Percentiles rank a stretch among this genome's conserved stretches.
phyloP scores from a whole-genome alignment of 2,888 invertebrate genomes.

The Parapristionchus giblindavisi region DNA sequence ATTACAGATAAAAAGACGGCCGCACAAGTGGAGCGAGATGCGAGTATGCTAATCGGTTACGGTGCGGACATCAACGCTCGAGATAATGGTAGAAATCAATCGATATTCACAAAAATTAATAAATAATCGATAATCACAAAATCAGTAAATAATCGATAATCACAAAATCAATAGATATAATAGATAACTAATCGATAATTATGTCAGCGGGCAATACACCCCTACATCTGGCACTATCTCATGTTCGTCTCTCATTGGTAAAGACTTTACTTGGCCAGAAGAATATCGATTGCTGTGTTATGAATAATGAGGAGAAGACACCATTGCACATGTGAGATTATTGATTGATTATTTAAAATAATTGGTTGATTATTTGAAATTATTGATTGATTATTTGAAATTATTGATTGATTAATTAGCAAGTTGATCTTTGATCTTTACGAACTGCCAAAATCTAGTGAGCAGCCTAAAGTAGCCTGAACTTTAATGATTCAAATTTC shows the following conservation, averaged over 20 bases:
- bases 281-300: not conserved
- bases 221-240: not conserved
- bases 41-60: not conserved
- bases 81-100: not conserved
- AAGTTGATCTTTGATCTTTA: too few relatives aligned
- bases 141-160: not conserved
- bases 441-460: too few relatives aligned
- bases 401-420: not conserved
- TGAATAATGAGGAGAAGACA: conserved; percentile 1
- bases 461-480: too few relatives aligned
- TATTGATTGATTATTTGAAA: not conserved
- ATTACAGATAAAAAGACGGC: not conserved
- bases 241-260: not conserved
- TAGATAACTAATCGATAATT: not conserved
- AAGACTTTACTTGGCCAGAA: not conserved
- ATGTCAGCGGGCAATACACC: not conserved
- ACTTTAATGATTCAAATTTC: too few relatives aligned
- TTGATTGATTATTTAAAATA: not conserved
- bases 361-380: not conserved
- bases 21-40: not conserved
- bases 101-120: too few relatives aligned
- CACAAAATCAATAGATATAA: not conserved
- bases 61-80: conserved; percentile 1
- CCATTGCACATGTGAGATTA: conserved; percentile 13
- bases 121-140: too few relatives aligned